Evolutionary conservation across 2,888 invertebrate genomes (phyloP).

Genomic region (Dasypolia templi): DNA sequence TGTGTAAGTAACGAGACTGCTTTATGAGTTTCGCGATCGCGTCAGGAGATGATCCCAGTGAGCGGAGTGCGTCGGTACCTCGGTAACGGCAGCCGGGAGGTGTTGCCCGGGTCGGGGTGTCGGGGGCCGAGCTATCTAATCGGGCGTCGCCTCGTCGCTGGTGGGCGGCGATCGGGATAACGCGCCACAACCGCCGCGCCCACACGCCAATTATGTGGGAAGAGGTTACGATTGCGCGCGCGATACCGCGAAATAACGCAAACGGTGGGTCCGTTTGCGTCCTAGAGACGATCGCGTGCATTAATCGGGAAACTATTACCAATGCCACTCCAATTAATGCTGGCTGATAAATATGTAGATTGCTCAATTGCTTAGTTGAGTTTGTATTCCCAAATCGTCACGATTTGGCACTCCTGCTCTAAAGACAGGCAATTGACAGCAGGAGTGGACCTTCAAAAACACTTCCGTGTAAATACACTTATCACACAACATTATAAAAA

Average conservation of each 20-base stretch:
- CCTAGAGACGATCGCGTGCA: conserved; percentile 80
- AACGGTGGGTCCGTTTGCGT: too few relatives aligned
- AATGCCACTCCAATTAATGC: conserved; percentile 83
- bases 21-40: conserved; percentile 71
- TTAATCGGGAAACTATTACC: conserved; percentile 85
- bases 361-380: conserved; percentile 64
- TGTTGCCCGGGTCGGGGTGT: conserved; percentile 81
- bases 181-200: conserved; percentile 85
- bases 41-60: conserved; percentile 71
- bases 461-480: not conserved
- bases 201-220: conserved; percentile 90
- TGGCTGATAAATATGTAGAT: conserved; percentile 73
- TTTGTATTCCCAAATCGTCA: conserved; percentile 27
- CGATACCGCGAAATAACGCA: conserved; percentile 84
- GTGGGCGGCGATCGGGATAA: conserved; percentile 89
- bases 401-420: conserved; percentile 25
- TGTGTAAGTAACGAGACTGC: conserved; percentile 68
- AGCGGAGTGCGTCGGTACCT: conserved; percentile 63
- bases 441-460: not conserved
- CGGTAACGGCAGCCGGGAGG: conserved; percentile 73
- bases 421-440: not conserved
- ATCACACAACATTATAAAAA: not conserved
- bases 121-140: conserved; percentile 85
- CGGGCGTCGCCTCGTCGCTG: conserved; percentile 86
- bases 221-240: conserved; percentile 87